Evolutionary conservation across 1,140 invertebrate species (phyloP).

Genomic region (Cecropterus lyciades): DNA sequence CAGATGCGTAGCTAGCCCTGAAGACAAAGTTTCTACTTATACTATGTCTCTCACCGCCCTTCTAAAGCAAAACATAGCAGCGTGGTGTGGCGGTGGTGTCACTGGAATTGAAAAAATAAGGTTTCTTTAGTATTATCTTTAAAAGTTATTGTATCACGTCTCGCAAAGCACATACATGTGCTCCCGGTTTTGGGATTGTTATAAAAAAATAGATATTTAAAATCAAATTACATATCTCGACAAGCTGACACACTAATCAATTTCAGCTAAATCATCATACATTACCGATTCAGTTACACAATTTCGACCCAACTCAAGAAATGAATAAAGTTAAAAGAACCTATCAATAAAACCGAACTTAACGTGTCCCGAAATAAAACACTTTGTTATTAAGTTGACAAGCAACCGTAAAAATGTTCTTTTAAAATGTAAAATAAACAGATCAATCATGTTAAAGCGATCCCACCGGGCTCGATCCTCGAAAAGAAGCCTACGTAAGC

Average conservation of each 20-base stretch:
- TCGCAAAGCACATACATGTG: neutral
- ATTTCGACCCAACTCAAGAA: slow-evolving; percentile 52
- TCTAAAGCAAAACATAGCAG: too few species aligned
- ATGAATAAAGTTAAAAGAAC: slow-evolving; percentile 76
- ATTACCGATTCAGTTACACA: slow-evolving; percentile 55
- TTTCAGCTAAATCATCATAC: slow-evolving; percentile 44
- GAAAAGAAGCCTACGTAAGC: slow-evolving; percentile 83
- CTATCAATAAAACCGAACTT: slow-evolving; percentile 83
- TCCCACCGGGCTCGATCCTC: slow-evolving; percentile 81
- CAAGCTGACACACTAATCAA: slow-evolving; percentile 47
- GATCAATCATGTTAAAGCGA: slow-evolving; percentile 84
- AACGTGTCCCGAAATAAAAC: slow-evolving; percentile 81
- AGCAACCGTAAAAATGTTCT: slow-evolving; percentile 84
- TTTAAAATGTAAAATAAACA: slow-evolving; percentile 85
- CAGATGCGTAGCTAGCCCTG: too few species aligned
- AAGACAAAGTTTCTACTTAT: too few species aligned
- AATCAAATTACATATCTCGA: slow-evolving; percentile 19
- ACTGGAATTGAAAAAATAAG: too few species aligned
- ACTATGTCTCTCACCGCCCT: too few species aligned
- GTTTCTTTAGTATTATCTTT: too few species aligned
- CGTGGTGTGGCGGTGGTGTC: too few species aligned
- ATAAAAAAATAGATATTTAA: neutral
- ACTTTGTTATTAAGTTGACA: slow-evolving; percentile 84
- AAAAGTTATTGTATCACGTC: too few species aligned
- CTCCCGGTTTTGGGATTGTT: neutral